phyloP scores from a whole-genome alignment of 2,888 invertebrate genomes.

The Entomobrya proxima region DNA sequence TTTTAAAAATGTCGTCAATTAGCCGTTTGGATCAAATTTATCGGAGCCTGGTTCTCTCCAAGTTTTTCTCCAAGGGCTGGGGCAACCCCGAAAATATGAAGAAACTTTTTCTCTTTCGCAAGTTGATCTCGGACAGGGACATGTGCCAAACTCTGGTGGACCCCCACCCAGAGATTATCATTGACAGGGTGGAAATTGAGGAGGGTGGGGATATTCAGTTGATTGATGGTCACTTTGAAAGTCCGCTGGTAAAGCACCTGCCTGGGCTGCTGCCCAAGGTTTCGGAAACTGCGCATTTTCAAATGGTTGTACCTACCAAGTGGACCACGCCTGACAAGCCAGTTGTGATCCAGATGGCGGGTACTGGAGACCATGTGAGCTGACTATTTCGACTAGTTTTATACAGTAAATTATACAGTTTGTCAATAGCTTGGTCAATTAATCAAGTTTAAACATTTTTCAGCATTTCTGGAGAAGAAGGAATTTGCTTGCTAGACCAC shows the following conservation, averaged over 20 bases:
- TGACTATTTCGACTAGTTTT: background rate
- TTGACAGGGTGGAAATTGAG: slow-evolving; percentile 85
- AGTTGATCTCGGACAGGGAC: slow-evolving; percentile 89
- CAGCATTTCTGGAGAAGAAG: slow-evolving; percentile 95
- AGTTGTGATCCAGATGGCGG: slow-evolving; percentile 95
- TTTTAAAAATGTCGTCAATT: slow-evolving; percentile 76
- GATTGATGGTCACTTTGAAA: slow-evolving; percentile 88
- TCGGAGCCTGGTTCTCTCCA: slow-evolving; percentile 89
- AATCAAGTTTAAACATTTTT: slow-evolving; percentile 60
- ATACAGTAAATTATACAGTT: background rate
- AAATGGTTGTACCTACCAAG: slow-evolving; percentile 87
- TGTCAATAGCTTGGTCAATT: background rate
- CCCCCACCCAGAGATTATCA: slow-evolving; percentile 88
- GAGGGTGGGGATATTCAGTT: slow-evolving; percentile 63
- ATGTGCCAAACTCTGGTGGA: slow-evolving; percentile 89
- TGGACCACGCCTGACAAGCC: slow-evolving; percentile 88
- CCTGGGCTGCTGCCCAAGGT: slow-evolving; percentile 92
- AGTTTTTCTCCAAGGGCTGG: slow-evolving; percentile 98
- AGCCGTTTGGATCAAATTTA: slow-evolving; percentile 82
- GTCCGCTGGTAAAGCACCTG: slow-evolving; percentile 88
- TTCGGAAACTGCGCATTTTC: slow-evolving; percentile 89
- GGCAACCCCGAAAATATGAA: slow-evolving; percentile 93
- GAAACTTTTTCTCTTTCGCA: slow-evolving; percentile 93
- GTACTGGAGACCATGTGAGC: slow-evolving; percentile 97
- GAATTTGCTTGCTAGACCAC: slow-evolving; percentile 91